Percentiles rank a stretch among this genome's conserved stretches.
These are phyloP conservation scores for Enteromius viviparus DNA, from an alignment of 2,797 vertebrate genomes.

Conservation along the genomic window DNA sequence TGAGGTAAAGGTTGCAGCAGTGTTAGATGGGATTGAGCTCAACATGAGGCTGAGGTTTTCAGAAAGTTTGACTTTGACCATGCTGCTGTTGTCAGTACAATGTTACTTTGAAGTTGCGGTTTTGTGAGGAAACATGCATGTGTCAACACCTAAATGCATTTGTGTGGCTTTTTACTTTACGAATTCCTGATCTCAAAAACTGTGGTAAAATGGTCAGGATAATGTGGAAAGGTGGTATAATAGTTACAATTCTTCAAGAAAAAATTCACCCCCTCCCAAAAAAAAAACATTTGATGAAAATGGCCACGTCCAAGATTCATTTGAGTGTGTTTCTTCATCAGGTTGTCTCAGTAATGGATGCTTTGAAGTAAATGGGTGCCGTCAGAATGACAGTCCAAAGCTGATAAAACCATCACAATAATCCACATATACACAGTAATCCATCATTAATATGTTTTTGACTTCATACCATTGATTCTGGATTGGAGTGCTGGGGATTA, in stretches of 20 bases:
- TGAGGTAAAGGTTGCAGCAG: slow-evolving; percentile 46
- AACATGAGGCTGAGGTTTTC: slow-evolving; percentile 16
- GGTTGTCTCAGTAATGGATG: background rate
- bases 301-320: background rate
- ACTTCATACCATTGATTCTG: background rate
- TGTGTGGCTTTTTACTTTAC: background rate
- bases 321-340: background rate
- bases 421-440: background rate
- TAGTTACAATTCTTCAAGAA: background rate
- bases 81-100: background rate
- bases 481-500: no score
- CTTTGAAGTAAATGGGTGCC: slow-evolving; percentile 2
- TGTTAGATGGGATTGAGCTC: slow-evolving; percentile 18
- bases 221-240: background rate
- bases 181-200: background rate
- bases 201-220: background rate
- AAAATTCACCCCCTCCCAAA: no score
- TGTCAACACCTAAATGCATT: background rate
- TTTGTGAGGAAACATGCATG: slow-evolving; percentile 10
- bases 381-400: background rate
- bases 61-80: background rate
- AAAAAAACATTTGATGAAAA: background rate
- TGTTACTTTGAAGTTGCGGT: background rate
- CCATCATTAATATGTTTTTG: background rate
- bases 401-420: background rate